phyloP scores from a whole-genome alignment of 2,888 invertebrate species.

The Lypha dubia region DNA sequence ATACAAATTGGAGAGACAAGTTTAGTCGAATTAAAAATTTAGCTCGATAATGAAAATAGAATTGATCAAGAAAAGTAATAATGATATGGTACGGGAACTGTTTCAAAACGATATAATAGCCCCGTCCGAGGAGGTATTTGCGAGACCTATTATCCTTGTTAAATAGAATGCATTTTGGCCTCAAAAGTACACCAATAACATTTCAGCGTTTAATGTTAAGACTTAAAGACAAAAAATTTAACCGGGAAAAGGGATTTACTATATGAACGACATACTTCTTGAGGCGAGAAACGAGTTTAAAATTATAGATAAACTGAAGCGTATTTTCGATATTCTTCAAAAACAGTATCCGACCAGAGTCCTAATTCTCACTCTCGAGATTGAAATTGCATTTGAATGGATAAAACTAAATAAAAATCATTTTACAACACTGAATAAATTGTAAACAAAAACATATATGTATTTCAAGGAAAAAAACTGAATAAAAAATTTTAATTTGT shows the following conservation, averaged over 20 bases:
- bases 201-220: constrained; percentile 57
- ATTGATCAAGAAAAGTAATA: constrained; percentile 32
- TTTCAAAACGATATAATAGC: constrained; percentile 61
- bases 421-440: no score
- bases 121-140: constrained; percentile 59
- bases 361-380: no score
- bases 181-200: not conserved
- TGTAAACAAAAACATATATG: no score
- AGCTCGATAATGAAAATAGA: constrained; percentile 24
- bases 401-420: no score
- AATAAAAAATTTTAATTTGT: no score
- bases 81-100: constrained; percentile 44
- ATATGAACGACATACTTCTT: constrained; percentile 68
- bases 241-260: constrained; percentile 53
- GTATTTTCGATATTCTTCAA: not conserved
- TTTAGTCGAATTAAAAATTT: constrained; percentile 58
- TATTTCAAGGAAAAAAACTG: no score
- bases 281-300: no score
- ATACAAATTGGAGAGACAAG: constrained; percentile 49
- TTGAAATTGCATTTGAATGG: no score
- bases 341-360: no score
- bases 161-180: constrained; percentile 65
- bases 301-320: not conserved
- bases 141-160: constrained; percentile 55
- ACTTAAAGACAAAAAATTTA: constrained; percentile 31